Base-by-base conservation (phyloP, 2,113 vertebrate species). In the Dipodomys stephensi region DNA sequence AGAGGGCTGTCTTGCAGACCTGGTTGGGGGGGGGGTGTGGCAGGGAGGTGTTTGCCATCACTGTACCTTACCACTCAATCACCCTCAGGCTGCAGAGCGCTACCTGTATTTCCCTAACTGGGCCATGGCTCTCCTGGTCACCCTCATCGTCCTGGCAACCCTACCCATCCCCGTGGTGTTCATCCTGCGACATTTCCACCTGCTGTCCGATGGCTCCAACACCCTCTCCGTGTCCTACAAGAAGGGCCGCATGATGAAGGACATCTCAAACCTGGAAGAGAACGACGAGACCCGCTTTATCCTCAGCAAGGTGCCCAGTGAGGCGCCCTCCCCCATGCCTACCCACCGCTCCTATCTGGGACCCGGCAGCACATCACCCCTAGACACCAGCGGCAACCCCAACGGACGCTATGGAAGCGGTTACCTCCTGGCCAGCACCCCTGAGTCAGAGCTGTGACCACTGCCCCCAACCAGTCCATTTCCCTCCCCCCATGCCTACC, bases 251-350 rank as follows among this genome's bases (percentile, higher is more conserved):
- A 99, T 99, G 99, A 99, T 99, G 98, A 99, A 99, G 97, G 99
- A 99, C 98, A 99, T 99, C 92, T 99, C 99, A 97, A 99, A 99
- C 97, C 93, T 99, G 94, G 99, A 99, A 88, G 99, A 99, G 96
- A 99, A 99, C 0, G 99, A 99, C 0, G 99, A 99, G 98, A 99
- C 99, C 8, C 99, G 99, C 94, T 99, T 99, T 98, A 99, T 99
- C 97, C 98, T 99, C 88, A 98, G 98, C 97, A 99, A 99, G 97
- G 99, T 98, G 95, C 99, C 99, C 96, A 99, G 98, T 0, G 99
- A 99, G 98, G 98, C 98, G 0, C 99, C 99, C 0, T 99, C 99
- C 27, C 99, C 99, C 19, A 99, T 99, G 99, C 99, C 99, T 25
- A 97, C 98, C 0, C 99, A 99, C 95, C 99, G 99, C 23, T 98